Base-by-base conservation (phyloP, 2,113 vertebrate genomes). In the Paradoxurus hermaphroditus region DNA sequence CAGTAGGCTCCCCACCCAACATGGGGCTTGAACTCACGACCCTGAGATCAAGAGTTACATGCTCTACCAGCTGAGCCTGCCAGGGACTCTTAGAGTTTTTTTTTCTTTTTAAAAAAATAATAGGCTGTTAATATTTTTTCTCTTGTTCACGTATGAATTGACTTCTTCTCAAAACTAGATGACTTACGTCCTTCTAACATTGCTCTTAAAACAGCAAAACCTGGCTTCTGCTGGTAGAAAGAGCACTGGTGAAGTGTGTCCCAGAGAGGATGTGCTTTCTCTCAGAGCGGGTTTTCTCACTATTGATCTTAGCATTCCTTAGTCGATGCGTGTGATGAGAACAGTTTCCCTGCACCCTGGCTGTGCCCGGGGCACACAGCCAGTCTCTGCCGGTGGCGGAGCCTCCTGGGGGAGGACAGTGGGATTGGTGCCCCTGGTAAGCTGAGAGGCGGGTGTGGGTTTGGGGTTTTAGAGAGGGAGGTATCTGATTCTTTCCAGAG, bases 401-500 rank as follows among this genome's bases (percentile, higher is more conserved):
- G 25, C 49, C 68, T 65, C 39, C 53, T 81, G 3, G 23, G 16
- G 68, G 83, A 53, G 62, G 34, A 29, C 13, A 11, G 79, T 77
- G 90, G 94, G 79, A n/a, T 89, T 36, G 75, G 72, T 90, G 75
- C 49, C 56, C 67, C 67, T 23, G 63, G 65, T 96, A 91, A 92
- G 79, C 83, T 18, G 70, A 93, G 94, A 96, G 90, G 63, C 36
- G 18, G 59, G 86, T 72, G 68, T 88, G 77, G 75, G 77, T 90
- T 92, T 67, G 92, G 91, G 63, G 79, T 86, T 94, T 87, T 65
- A 15, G 31, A 59, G 82, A 34, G 73, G 79, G 90, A 78, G 92
- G 53, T 91, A 90, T 94, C 90, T 95, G 53, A 97, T 96, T 97
- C 85, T 88, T 95, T 95, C 95, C 72, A 63, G 67, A 34, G 93